These are phyloP conservation scores for Apodemus sylvaticus DNA, from an alignment of 2,113 vertebrate genomes.

Conservation along the genomic window DNA sequence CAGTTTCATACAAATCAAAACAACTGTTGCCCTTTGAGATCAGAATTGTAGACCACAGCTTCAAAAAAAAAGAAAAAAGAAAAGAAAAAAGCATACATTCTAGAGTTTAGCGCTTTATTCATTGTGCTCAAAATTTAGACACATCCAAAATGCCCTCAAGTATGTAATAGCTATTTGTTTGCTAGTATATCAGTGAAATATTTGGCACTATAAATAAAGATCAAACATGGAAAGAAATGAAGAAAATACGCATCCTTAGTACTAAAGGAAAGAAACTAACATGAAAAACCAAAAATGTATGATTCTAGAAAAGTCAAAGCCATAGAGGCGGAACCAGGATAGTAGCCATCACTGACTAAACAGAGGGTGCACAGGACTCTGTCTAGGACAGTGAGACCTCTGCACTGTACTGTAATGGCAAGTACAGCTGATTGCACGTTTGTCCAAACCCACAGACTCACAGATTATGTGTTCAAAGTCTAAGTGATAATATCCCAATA, in stretches of 20 bases:
- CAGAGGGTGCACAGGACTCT: background rate
- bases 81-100: background rate
- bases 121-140: background rate
- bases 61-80: no score
- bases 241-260: background rate
- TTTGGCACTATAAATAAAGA: background rate
- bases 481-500: background rate
- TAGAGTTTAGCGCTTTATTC: background rate
- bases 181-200: background rate
- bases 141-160: background rate
- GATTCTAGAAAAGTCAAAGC: background rate
- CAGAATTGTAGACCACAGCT: background rate
- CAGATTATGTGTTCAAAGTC: background rate
- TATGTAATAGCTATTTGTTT: background rate
- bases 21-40: background rate
- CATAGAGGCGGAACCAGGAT: background rate
- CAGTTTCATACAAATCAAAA: background rate
- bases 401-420: background rate
- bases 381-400: background rate
- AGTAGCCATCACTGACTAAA: no score
- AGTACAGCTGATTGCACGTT: background rate
- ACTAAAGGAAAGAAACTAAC: background rate
- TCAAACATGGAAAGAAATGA: background rate
- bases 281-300: background rate
- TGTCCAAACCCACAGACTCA: background rate